phyloP scores from a whole-genome alignment of 2,797 vertebrate genomes.

The Rachycentron canadum region DNA sequence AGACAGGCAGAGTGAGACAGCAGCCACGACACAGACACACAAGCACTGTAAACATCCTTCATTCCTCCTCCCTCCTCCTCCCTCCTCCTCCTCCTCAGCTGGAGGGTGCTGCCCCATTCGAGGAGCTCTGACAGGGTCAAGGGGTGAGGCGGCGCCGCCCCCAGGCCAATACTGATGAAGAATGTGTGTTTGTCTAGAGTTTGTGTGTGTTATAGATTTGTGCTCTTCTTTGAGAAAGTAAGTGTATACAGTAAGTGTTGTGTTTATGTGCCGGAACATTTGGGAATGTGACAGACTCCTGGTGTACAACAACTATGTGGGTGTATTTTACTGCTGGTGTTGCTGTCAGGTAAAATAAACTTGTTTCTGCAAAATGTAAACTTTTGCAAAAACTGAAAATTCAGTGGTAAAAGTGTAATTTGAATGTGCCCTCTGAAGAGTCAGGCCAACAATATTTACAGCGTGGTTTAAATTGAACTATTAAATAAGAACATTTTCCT shows the following conservation, averaged over 20 bases:
- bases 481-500: neutral
- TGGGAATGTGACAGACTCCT: constrained; percentile 1
- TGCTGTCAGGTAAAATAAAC: constrained; percentile 49
- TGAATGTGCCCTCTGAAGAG: neutral
- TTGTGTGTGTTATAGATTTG: constrained; percentile 25
- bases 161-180: constrained; percentile 33
- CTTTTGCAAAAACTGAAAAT: constrained; percentile 19
- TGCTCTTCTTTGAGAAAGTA: neutral
- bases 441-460: constrained; percentile 1
- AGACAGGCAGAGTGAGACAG: constrained; percentile 41
- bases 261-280: constrained; percentile 4
- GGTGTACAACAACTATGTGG: constrained; percentile 45
- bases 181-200: constrained; percentile 13
- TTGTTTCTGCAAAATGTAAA: constrained; percentile 23
- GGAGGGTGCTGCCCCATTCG: constrained; percentile 56
- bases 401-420: neutral
- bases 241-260: neutral
- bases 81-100: constrained; percentile 51
- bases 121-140: constrained; percentile 67
- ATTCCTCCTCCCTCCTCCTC: constrained; percentile 29
- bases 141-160: constrained; percentile 57
- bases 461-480: neutral
- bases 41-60: constrained; percentile 56
- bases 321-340: constrained; percentile 43
- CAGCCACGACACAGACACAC: constrained; percentile 39